Evolutionary conservation across 2,797 vertebrate genomes (phyloP), one percentile per base, ranked within the genome.

Genomic region (Melanotaenia parkinsoni): DNA sequence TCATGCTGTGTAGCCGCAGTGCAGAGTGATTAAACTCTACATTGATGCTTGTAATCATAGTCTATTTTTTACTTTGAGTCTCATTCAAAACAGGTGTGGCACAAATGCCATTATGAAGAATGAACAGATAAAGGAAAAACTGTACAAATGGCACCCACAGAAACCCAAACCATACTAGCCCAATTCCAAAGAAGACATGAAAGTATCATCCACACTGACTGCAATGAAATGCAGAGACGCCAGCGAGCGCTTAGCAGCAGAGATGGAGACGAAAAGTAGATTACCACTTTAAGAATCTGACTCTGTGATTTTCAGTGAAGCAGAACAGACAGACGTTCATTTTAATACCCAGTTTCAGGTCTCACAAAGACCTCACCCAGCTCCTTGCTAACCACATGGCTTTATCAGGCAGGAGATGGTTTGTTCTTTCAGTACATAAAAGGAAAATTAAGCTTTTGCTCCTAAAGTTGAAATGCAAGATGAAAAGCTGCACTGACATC

Each of bases 301-400:
- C 72, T 76, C 60, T 83, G 33, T 67, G 40, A 76, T 60, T 77
- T 81, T 67, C 64, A 70, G 68, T 79, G 32, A 71, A 53, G 72
- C 76, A 69, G 70, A 74, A 79, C 76, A 72, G 63, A 37, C 61
- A 70, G 57, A 61, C 38, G 2, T 66, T 81, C 4, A 78, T 80
- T 80, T 82, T 67, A 76, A 84, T 76, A 76, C 43, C 62, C 38
- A 72, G 68, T 79, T 80, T 79, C 72, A 79, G 70, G 47, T 70
- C 61, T 70, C 66, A 43, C 38, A 67, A n/a, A 66, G 67, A 74
- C 77, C 54, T 70, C 63, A 67, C 32, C 45, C 63, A 10, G 43
- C 59, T 72, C 37, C 33, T 61, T 40, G 70, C 22, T 61, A 64
- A 78, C 70, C 45, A 0, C 74, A 61, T 0, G 0, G 57, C 73